A percentile compares a stretch with the other conserved stretches of the same genome.
Evolutionary conservation across 2,113 vertebrate genomes (phyloP).

Genomic region (Mohoua ochrocephala): DNA sequence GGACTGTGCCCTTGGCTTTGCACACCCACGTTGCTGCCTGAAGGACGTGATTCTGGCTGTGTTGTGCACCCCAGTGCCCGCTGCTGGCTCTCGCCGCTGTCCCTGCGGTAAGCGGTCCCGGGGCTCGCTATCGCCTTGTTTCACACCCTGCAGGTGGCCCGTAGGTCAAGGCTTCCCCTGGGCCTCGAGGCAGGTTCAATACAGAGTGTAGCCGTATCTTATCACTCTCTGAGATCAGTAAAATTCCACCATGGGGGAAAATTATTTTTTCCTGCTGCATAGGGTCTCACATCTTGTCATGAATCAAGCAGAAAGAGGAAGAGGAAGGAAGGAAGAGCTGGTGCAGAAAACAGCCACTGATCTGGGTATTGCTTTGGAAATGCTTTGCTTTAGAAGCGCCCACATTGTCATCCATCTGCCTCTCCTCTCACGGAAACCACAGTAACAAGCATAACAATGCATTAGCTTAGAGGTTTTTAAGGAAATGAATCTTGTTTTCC

Average conservation of each 20-base stretch:
- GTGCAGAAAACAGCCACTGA: not conserved
- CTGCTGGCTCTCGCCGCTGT: rapidly evolving
- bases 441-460: not conserved
- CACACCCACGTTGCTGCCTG: no score
- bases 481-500: conserved; percentile 26
- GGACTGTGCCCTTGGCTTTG: not conserved
- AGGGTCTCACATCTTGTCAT: not conserved
- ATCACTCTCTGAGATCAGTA: not conserved
- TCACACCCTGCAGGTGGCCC: not conserved
- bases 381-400: not conserved
- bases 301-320: not conserved
- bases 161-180: not conserved
- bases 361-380: not conserved
- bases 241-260: not conserved
- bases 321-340: not conserved
- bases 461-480: conserved; percentile 16
- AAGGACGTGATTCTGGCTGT: not conserved
- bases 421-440: conserved; percentile 1
- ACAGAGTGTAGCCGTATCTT: not conserved
- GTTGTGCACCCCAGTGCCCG: not conserved
- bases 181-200: not conserved
- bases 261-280: not conserved
- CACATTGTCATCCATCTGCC: not conserved
- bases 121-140: rapidly evolving
- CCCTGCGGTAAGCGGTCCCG: not conserved